Conservation (phyloP, 2,888 invertebrate species). For the Balanococcus diminutus region DNA sequence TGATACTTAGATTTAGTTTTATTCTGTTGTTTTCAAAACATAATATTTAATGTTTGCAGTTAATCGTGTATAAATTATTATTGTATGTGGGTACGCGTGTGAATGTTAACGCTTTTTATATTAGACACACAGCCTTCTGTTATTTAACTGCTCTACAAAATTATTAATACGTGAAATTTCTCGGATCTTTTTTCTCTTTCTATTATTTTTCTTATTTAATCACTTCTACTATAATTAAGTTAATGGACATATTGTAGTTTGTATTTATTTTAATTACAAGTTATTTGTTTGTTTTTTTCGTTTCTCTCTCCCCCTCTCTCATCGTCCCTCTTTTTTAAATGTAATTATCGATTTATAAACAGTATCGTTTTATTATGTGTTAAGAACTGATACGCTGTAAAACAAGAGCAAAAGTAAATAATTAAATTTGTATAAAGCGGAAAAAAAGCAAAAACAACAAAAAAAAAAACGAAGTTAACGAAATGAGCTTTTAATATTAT, state of each 20-base stretch:
- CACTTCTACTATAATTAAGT: slow-evolving; percentile 50
- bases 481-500: slow-evolving; percentile 52
- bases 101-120: slow-evolving; percentile 53
- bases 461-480: slow-evolving; percentile 19
- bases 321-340: neutral
- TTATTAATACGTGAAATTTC: slow-evolving; percentile 31
- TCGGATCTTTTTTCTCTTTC: slow-evolving; percentile 41
- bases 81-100: slow-evolving; percentile 51
- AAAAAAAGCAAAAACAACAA: slow-evolving; percentile 4
- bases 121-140: slow-evolving; percentile 42
- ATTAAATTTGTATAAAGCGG: slow-evolving; percentile 2
- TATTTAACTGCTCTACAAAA: slow-evolving; percentile 30
- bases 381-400: slow-evolving; percentile 43
- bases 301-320: no score
- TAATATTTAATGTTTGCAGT: slow-evolving; percentile 47
- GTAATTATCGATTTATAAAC: slow-evolving; percentile 27
- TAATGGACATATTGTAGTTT: slow-evolving; percentile 51
- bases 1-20: slow-evolving; percentile 53
- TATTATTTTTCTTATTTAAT: slow-evolving; percentile 41
- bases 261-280: slow-evolving; percentile 50
- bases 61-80: slow-evolving; percentile 51
- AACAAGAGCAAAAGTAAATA: slow-evolving; percentile 33
- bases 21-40: slow-evolving; percentile 51
- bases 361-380: slow-evolving; percentile 28
- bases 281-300: slow-evolving; percentile 41